These are phyloP conservation scores for Leucopternis melanops DNA, from an alignment of 2,113 vertebrate species.

Conservation along the genomic window DNA sequence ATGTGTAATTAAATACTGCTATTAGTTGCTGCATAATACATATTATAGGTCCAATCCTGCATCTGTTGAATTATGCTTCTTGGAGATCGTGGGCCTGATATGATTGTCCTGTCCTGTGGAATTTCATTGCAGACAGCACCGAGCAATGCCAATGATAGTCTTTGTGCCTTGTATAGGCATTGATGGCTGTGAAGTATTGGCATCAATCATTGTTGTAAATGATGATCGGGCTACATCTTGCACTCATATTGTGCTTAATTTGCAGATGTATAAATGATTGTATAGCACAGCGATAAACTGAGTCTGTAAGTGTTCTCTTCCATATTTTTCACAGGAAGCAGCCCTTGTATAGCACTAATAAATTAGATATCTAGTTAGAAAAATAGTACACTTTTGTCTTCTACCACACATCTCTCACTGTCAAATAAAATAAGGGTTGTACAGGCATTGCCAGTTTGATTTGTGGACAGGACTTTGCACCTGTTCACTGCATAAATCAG, in stretches of 20 bases:
- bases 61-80: not conserved
- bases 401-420: not conserved
- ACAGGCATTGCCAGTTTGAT: not conserved
- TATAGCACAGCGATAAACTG: not conserved
- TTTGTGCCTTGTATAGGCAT: not conserved
- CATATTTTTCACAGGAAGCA: not conserved
- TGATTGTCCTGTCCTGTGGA: not conserved
- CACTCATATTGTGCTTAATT: not conserved
- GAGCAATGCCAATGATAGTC: not conserved
- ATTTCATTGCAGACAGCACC: not conserved
- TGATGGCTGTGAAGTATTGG: not conserved
- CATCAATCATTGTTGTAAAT: not conserved
- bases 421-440: not conserved
- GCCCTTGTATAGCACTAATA: not conserved
- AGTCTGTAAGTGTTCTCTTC: not conserved
- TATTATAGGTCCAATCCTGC: not conserved
- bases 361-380: slow-evolving; percentile 17
- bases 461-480: not conserved
- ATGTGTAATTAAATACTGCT: not conserved
- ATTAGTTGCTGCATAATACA: not conserved
- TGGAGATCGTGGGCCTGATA: not conserved
- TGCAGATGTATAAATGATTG: not conserved
- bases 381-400: not conserved
- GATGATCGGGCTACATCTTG: not conserved
- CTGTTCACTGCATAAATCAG: not conserved